Conservation (phyloP, 2,888 invertebrate genomes). For the Cancer borealis region DNA sequence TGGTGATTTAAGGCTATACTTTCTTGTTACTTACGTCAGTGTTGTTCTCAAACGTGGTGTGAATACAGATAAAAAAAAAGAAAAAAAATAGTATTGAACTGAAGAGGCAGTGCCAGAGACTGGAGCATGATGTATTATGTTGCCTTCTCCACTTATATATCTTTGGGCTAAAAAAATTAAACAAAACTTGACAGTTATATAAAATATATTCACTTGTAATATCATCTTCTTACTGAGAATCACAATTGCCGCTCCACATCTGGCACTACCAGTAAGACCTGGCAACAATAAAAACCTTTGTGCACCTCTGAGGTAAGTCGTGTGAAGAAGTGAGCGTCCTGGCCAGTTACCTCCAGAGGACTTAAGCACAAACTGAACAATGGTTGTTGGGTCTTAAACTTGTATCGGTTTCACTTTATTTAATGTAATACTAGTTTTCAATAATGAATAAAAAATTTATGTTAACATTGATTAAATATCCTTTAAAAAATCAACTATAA, state of each 20-base stretch:
- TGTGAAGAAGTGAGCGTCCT: conserved; percentile 22
- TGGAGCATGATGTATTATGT: not conserved
- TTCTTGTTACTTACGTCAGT: conserved; percentile 67
- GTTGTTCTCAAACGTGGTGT: conserved; percentile 67
- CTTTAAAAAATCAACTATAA: not conserved
- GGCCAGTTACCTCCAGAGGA: not conserved
- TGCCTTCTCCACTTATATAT: not conserved
- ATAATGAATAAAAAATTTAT: conserved; percentile 72
- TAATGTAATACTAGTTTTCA: conserved; percentile 68
- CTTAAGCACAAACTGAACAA: conserved; percentile 27
- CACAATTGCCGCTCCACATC: conserved; percentile 16
- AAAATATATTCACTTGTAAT: conserved; percentile 16
- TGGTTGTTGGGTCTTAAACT: conserved; percentile 59
- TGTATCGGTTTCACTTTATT: conserved; percentile 67
- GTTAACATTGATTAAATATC: conserved; percentile 38
- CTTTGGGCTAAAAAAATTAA: not conserved
- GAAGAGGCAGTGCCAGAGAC: conserved; percentile 42
- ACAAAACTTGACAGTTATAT: not conserved
- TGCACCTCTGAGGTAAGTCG: conserved; percentile 31
- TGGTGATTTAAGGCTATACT: conserved; percentile 58
- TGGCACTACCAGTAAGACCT: conserved; percentile 50
- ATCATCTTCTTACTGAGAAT: conserved; percentile 30
- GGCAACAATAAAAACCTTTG: conserved; percentile 52
- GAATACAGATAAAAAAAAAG: conserved; percentile 46
- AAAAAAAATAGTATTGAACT: conserved; percentile 35